Percentiles rank a stretch among this genome's conserved stretches.
phyloP scores from a whole-genome alignment of 2,888 invertebrate genomes.

The Thelaira solivaga region DNA sequence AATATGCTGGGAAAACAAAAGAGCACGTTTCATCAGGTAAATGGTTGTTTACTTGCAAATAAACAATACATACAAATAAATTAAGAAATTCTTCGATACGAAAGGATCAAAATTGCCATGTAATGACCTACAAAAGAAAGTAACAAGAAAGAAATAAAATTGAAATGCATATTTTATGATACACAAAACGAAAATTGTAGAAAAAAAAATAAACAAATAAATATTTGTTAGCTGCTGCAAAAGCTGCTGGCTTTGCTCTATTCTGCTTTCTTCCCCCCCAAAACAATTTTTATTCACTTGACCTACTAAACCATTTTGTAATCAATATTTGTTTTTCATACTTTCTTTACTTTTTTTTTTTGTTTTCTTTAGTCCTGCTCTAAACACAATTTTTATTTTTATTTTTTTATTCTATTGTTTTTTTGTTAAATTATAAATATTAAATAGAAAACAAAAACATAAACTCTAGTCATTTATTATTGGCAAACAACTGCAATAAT shows the following conservation, averaged over 20 bases:
- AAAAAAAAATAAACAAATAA: too few species aligned
- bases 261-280: too few species aligned
- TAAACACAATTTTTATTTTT: neutral
- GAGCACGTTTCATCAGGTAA: conserved; percentile 55
- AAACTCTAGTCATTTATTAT: neutral
- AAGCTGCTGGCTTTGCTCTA: too few species aligned
- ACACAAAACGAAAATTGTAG: neutral
- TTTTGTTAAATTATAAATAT: conserved; percentile 44
- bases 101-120: conserved; percentile 53
- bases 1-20: conserved; percentile 32
- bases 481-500: conserved; percentile 29
- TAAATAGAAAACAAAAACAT: conserved; percentile 7
- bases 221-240: conserved; percentile 32
- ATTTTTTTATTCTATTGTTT: conserved; percentile 17
- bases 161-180: conserved; percentile 31
- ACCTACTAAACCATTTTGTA: conserved; percentile 56
- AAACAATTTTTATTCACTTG: conserved; percentile 25
- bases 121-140: conserved; percentile 42
- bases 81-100: neutral
- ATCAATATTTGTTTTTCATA: conserved; percentile 54
- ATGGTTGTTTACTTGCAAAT: conserved; percentile 53
- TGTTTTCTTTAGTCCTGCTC: neutral
- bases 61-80: conserved; percentile 12
- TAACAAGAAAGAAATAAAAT: neutral
- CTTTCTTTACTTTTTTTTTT: neutral